Evolutionary conservation across 2,113 vertebrate species (phyloP).

Genomic region (Trochalopteron elliotii): DNA sequence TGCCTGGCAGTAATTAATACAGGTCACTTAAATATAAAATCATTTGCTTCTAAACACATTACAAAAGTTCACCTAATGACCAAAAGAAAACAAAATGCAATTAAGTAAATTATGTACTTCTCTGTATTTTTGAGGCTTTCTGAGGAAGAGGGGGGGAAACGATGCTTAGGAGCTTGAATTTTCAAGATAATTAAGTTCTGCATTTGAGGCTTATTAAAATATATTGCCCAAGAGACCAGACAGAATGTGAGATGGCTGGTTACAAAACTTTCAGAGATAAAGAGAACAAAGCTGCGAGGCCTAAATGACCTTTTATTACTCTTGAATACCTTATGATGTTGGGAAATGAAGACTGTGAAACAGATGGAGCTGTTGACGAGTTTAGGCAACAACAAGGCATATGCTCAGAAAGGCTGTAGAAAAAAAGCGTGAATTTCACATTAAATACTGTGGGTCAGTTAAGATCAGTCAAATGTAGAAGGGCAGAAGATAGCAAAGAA

Average conservation of each 20-base stretch:
- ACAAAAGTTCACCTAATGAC: neutral
- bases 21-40: neutral
- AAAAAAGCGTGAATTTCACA: neutral
- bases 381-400: conserved; percentile 16
- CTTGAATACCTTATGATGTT: conserved; percentile 21
- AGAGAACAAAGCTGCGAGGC: conserved; percentile 25
- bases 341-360: conserved; percentile 46
- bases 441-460: neutral
- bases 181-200: conserved; percentile 46
- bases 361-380: conserved; percentile 34
- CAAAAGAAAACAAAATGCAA: neutral
- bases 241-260: neutral
- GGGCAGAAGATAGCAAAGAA: neutral
- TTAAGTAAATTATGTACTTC: conserved; percentile 23
- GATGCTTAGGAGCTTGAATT: neutral
- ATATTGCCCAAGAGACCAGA: conserved; percentile 38
- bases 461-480: neutral
- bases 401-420: neutral
- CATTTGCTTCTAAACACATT: neutral
- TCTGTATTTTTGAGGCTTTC: neutral
- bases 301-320: conserved; percentile 44
- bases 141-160: neutral
- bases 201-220: conserved; percentile 42
- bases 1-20: neutral
- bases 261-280: neutral